These are phyloP conservation scores for Dasyurus viverrinus DNA, from an alignment of 2,113 vertebrate species.

Conservation along the genomic window DNA sequence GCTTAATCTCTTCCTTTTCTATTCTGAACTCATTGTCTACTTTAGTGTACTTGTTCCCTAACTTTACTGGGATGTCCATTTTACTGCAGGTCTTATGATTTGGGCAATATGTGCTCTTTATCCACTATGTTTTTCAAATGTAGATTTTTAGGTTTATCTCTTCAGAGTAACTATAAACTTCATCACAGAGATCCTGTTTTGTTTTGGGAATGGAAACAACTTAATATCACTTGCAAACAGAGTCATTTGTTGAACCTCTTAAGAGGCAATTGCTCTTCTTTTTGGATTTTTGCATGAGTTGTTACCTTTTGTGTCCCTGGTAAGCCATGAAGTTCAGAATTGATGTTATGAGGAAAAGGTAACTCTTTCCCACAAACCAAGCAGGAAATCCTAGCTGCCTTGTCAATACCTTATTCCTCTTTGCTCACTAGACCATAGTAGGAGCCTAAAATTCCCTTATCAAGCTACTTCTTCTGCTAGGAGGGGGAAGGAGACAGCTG, in stretches of 20 bases:
- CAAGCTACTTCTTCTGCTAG: not conserved
- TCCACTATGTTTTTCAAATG: not conserved
- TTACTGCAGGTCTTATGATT: not conserved
- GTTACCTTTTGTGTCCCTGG: not conserved
- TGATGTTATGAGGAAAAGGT: not conserved
- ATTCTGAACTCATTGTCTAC: not conserved
- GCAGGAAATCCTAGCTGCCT: not conserved
- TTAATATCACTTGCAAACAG: not conserved
- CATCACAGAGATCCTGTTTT: not conserved
- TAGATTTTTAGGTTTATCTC: not conserved
- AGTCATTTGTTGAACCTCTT: not conserved
- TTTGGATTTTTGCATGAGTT: not conserved
- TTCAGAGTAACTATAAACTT: not conserved
- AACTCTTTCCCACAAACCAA: not conserved
- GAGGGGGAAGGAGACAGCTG: conserved; percentile 44
- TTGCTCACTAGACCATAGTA: not conserved
- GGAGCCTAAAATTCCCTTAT: not conserved
- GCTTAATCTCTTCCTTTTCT: not conserved
- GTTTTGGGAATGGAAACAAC: not conserved
- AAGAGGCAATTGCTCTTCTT: not conserved
- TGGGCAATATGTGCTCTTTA: not conserved
- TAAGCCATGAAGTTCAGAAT: not conserved
- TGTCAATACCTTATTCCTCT: not conserved
- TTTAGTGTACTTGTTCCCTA: not conserved
- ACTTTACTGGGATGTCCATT: not conserved